These are phyloP conservation scores for Nothura maculosa DNA, from an alignment of 2,797 vertebrate genomes.

Conservation along the genomic window DNA sequence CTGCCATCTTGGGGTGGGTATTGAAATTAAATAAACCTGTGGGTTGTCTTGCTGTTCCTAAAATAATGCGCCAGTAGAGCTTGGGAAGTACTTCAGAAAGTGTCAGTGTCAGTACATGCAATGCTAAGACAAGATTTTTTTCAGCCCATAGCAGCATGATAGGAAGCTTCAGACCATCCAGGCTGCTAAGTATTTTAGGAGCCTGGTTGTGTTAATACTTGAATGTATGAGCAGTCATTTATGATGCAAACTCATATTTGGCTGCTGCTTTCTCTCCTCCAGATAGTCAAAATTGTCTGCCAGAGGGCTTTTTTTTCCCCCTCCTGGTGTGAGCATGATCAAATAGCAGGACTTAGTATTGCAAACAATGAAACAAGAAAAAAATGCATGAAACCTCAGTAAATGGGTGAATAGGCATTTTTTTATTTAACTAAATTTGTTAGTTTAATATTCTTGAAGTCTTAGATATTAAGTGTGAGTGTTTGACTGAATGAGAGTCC, in stretches of 20 bases:
- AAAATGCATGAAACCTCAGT: conserved; percentile 92
- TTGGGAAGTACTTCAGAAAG: conserved; percentile 69
- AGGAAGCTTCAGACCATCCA: conserved; percentile 79
- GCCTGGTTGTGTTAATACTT: conserved; percentile 78
- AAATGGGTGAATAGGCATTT: conserved; percentile 81
- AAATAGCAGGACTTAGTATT: conserved; percentile 95
- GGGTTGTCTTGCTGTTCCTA: conserved; percentile 96
- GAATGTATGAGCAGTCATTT: conserved; percentile 74
- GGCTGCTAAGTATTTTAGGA: conserved; percentile 82
- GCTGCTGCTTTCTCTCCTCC: conserved; percentile 77
- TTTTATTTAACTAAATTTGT: conserved; percentile 82
- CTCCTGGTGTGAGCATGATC: conserved; percentile 93
- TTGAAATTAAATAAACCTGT: conserved; percentile 84
- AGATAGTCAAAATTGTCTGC: conserved; percentile 79
- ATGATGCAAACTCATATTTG: conserved; percentile 77
- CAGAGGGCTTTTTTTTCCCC: conserved; percentile 73
- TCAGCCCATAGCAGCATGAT: conserved; percentile 73
- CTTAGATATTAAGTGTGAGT: conserved; percentile 80
- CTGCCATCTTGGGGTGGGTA: conserved; percentile 80
- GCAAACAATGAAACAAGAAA: conserved; percentile 78
- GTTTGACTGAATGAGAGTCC: conserved; percentile 82
- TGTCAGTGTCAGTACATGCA: conserved; percentile 72
- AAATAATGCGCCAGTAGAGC: conserved; percentile 91
- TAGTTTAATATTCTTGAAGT: conserved; percentile 79
- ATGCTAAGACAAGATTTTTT: conserved; percentile 70